Evolutionary conservation across 2,797 vertebrate species (phyloP).

Genomic region (Rousettus madagascariensis): DNA sequence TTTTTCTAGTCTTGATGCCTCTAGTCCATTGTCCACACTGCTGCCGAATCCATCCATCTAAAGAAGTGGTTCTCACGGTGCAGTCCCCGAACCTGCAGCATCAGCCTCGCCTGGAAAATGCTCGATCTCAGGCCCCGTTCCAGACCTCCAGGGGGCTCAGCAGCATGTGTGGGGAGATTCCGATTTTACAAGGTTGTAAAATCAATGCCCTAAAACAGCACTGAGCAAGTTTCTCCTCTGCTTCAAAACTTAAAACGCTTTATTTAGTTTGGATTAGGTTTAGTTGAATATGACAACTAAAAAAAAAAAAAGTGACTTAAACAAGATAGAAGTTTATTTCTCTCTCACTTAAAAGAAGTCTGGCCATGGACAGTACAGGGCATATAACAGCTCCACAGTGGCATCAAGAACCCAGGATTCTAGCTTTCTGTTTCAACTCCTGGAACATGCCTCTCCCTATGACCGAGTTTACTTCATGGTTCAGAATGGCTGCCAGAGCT

Average conservation of each 20-base stretch:
- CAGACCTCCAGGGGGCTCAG: background rate
- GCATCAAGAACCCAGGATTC: background rate
- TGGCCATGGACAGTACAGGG: background rate
- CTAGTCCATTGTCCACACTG: background rate
- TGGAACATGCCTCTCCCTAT: background rate
- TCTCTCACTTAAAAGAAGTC: conserved; percentile 9
- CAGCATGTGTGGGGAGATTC: background rate
- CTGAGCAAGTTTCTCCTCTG: background rate
- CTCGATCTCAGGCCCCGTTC: background rate
- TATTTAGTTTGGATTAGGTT: background rate
- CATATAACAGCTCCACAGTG: background rate
- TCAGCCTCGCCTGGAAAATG: background rate
- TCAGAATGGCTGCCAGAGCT: background rate
- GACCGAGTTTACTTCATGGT: background rate
- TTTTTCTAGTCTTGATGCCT: background rate
- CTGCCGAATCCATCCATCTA: background rate
- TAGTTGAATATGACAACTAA: background rate
- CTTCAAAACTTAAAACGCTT: conserved; percentile 6
- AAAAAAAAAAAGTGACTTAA: background rate
- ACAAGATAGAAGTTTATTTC: background rate
- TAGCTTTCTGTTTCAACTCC: background rate
- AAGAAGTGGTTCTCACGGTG: background rate
- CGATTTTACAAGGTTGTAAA: background rate
- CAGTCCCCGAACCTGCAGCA: background rate
- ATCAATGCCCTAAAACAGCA: background rate